Percentiles rank a stretch among this genome's conserved stretches.
phyloP scores from a whole-genome alignment of 1,140 invertebrate genomes.

The Elymnias hypermnestra region DNA sequence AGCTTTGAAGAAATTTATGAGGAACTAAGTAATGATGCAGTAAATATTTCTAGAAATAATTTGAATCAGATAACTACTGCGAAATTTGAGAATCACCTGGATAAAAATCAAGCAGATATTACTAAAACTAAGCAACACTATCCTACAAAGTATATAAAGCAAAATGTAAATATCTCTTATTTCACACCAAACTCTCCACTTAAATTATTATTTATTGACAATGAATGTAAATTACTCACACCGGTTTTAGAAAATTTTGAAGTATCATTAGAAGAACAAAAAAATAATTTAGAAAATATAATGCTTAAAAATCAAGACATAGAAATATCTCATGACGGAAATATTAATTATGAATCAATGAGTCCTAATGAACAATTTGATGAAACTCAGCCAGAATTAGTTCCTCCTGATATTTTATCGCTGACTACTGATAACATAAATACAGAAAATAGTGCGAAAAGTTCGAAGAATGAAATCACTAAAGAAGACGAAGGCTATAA shows the following conservation, averaged over 20 bases:
- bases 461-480: too few species aligned
- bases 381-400: too few species aligned
- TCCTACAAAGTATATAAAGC: constrained; percentile 22
- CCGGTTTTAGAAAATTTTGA: constrained; percentile 25
- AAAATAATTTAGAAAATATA: not conserved
- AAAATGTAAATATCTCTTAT: constrained; percentile 24
- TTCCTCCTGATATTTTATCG: not conserved
- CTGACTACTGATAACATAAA: too few species aligned
- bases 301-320: not conserved
- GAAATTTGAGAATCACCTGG: too few species aligned
- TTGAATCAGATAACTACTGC: too few species aligned
- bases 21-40: constrained; percentile 33
- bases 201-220: constrained; percentile 32
- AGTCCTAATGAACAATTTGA: too few species aligned
- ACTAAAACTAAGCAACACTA: too few species aligned
- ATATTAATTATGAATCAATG: too few species aligned
- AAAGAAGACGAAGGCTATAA: too few species aligned
- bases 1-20: constrained; percentile 68
- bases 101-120: too few species aligned
- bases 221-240: constrained; percentile 20
- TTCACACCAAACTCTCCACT: constrained; percentile 27
- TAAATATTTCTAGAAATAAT: constrained; percentile 5
- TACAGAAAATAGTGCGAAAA: too few species aligned
- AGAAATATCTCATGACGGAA: not conserved
- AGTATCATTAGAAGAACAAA: constrained; percentile 6